phyloP scores from a whole-genome alignment of 2,888 invertebrate species.

The Microctonus aethiopoides region DNA sequence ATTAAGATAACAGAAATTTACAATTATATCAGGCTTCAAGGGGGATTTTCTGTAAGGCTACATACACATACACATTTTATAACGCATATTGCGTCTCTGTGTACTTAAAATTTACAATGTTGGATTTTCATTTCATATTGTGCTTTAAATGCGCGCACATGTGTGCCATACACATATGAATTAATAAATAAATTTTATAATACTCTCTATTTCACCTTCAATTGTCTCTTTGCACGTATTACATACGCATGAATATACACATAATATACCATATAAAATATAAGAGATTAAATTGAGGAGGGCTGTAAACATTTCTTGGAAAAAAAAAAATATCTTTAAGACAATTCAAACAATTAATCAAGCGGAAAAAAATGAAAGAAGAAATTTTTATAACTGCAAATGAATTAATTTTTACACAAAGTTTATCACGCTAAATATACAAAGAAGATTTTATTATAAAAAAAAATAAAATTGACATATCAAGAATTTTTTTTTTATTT shows the following conservation, averaged over 20 bases:
- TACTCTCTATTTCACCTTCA: background rate
- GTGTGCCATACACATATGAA: background rate
- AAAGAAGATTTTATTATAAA: background rate
- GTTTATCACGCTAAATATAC: background rate
- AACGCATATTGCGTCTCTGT: background rate
- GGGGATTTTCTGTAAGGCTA: background rate
- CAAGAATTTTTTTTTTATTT: background rate
- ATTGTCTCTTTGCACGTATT: background rate
- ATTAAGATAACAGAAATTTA: background rate
- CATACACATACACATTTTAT: background rate
- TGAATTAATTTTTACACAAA: background rate
- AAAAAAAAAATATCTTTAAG: background rate
- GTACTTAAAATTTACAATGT: constrained; percentile 1
- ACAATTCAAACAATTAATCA: background rate
- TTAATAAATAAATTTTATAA: background rate
- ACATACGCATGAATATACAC: background rate
- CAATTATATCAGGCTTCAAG: background rate
- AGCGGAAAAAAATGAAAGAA: background rate
- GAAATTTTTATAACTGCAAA: background rate
- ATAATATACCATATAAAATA: background rate
- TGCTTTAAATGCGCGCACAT: background rate
- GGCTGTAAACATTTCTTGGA: background rate
- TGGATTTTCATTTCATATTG: background rate
- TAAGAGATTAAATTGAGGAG: background rate
- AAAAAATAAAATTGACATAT: background rate